phyloP scores from a whole-genome alignment of 2,888 invertebrate genomes.

The Acleris literana region DNA sequence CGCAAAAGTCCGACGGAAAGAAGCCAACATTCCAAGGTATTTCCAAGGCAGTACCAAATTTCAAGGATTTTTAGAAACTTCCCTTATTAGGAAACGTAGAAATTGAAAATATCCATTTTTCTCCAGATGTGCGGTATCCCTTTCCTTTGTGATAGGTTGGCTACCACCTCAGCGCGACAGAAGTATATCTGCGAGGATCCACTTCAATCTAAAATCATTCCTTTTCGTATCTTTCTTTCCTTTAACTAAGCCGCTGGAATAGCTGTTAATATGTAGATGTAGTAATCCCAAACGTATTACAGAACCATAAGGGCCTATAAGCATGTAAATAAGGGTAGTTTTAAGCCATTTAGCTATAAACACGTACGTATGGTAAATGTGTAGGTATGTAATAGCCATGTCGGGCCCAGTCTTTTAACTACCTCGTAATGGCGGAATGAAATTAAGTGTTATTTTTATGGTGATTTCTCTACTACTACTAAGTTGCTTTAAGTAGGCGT shows the following conservation, averaged over 20 bases:
- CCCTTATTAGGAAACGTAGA: no score
- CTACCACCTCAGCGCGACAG: no score
- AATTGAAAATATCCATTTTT: no score
- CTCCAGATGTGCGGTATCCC: no score
- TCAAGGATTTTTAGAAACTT: no score
- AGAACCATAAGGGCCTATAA: constrained; percentile 10
- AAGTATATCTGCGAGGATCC: no score
- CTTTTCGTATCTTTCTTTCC: constrained; percentile 30
- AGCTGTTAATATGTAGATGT: constrained; percentile 41
- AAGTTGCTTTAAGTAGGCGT: constrained; percentile 80
- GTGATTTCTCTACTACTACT: constrained; percentile 82
- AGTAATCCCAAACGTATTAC: constrained; percentile 3
- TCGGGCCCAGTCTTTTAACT: constrained; percentile 75
- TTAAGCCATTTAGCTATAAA: constrained; percentile 4
- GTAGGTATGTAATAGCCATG: constrained; percentile 65
- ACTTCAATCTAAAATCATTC: no score
- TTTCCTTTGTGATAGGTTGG: no score
- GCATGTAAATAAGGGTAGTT: background rate
- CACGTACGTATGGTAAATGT: constrained; percentile 56
- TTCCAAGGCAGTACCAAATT: no score
- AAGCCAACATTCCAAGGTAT: no score
- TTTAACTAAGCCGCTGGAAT: constrained; percentile 65
- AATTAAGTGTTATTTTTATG: constrained; percentile 84
- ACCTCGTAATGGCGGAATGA: constrained; percentile 80
- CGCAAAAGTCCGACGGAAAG: no score